These are phyloP conservation scores for Bombus pascuorum DNA, from an alignment of 1,140 invertebrate species.

Conservation along the genomic window DNA sequence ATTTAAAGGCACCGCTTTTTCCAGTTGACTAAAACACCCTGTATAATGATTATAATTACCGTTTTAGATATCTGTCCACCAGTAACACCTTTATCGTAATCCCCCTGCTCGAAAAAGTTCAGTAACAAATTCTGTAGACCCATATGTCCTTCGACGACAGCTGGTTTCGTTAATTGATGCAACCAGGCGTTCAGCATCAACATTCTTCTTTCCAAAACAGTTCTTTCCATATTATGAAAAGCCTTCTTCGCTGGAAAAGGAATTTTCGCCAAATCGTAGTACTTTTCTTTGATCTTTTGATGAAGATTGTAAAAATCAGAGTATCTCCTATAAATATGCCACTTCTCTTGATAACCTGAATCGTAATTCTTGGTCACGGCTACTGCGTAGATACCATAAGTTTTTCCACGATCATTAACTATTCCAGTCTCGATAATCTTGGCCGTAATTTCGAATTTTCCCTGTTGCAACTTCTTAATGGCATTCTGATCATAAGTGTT, in stretches of 20 bases:
- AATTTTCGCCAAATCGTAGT: conserved; percentile 90
- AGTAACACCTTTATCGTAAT: conserved; percentile 88
- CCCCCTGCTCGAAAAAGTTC: conserved; percentile 90
- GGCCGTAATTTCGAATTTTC: conserved; percentile 84
- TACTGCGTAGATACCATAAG: conserved; percentile 95
- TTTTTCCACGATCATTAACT: conserved; percentile 90
- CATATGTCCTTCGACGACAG: conserved; percentile 85
- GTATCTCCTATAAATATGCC: conserved; percentile 92
- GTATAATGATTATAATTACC: conserved; percentile 72
- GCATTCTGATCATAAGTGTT: conserved; percentile 74
- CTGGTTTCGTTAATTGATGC: conserved; percentile 86
- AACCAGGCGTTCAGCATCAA: conserved; percentile 93
- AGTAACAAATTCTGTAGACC: conserved; percentile 88
- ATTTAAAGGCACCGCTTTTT: neutral
- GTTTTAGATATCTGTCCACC: conserved; percentile 85
- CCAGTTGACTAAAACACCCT: neutral
- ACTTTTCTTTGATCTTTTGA: conserved; percentile 90
- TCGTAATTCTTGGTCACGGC: conserved; percentile 88
- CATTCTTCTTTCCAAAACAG: conserved; percentile 94
- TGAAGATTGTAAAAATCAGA: conserved; percentile 96
- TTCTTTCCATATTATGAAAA: conserved; percentile 95
- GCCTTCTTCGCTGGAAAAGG: conserved; percentile 96
- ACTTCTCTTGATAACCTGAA: conserved; percentile 87
- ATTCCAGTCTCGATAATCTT: conserved; percentile 90
- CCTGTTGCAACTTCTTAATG: conserved; percentile 84